Percentiles rank a stretch among this genome's conserved stretches.
Evolutionary conservation across 2,888 invertebrate species (phyloP).

Genomic region (Phortica magna): DNA sequence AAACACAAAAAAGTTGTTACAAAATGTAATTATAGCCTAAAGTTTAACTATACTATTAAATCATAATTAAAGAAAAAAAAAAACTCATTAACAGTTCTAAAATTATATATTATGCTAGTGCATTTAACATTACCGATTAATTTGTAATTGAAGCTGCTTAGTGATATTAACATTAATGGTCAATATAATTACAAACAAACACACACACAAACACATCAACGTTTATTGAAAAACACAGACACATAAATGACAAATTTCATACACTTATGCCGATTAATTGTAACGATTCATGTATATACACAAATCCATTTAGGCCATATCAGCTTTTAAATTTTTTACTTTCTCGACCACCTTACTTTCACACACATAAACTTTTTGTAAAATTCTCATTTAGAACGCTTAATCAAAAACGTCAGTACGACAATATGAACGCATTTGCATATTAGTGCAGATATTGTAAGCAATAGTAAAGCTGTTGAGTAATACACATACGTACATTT

Average conservation of each 20-base stretch:
- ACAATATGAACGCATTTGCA: no score
- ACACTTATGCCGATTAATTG: not conserved
- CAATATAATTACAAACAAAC: slow-evolving; percentile 36
- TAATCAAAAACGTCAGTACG: no score
- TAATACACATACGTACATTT: no score
- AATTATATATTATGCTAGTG: slow-evolving; percentile 39
- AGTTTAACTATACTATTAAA: not conserved
- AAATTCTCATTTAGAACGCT: no score
- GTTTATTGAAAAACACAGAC: slow-evolving; percentile 33
- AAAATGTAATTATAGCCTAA: slow-evolving; percentile 21
- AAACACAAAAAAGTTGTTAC: slow-evolving; percentile 41
- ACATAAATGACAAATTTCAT: not conserved
- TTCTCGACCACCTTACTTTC: no score
- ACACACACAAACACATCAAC: slow-evolving; percentile 25
- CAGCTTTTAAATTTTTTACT: not conserved
- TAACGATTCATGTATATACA: not conserved
- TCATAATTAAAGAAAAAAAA: slow-evolving; percentile 39
- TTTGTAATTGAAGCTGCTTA: slow-evolving; percentile 62
- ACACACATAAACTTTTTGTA: no score
- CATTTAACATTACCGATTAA: slow-evolving; percentile 43
- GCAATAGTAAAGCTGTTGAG: no score
- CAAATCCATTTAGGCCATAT: not conserved
- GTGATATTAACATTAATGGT: slow-evolving; percentile 68
- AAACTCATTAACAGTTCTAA: slow-evolving; percentile 6
- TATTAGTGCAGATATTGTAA: no score